phyloP scores from a whole-genome alignment of 2,888 invertebrate genomes.

The Nezara viridula region DNA sequence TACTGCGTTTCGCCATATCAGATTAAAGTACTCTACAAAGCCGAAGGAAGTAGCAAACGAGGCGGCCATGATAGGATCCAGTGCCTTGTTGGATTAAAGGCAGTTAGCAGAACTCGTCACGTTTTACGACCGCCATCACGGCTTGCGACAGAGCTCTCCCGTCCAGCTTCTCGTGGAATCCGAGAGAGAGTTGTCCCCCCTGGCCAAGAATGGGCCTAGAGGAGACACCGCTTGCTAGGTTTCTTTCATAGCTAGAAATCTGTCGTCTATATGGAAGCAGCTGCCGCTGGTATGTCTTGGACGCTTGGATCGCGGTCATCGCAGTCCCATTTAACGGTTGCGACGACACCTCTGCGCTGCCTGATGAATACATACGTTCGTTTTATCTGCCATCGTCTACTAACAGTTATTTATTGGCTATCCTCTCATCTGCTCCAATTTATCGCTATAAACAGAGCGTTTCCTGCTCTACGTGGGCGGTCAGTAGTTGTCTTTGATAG shows the following conservation, averaged over 20 bases:
- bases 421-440: neutral
- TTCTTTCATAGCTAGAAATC: slow-evolving; percentile 36
- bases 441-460: neutral
- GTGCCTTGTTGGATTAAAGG: slow-evolving; percentile 40
- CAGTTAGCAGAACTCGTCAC: slow-evolving; percentile 48
- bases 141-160: slow-evolving; percentile 42
- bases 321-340: neutral
- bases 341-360: neutral
- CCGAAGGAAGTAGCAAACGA: slow-evolving; percentile 6
- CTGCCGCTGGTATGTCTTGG: neutral
- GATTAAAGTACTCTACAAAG: neutral
- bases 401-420: slow-evolving; percentile 9
- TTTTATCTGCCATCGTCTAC: neutral
- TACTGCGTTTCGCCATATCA: slow-evolving; percentile 15
- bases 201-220: slow-evolving; percentile 12
- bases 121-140: slow-evolving; percentile 45
- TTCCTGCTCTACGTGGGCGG: neutral
- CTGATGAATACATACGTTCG: neutral
- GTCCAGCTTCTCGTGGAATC: slow-evolving; percentile 34
- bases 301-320: neutral
- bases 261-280: slow-evolving; percentile 33
- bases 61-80: slow-evolving; percentile 45
- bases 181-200: slow-evolving; percentile 19
- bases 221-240: neutral
- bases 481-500: neutral